Base-by-base conservation (phyloP, 2,113 vertebrate genomes). In the Pygoscelis antarcticus region DNA sequence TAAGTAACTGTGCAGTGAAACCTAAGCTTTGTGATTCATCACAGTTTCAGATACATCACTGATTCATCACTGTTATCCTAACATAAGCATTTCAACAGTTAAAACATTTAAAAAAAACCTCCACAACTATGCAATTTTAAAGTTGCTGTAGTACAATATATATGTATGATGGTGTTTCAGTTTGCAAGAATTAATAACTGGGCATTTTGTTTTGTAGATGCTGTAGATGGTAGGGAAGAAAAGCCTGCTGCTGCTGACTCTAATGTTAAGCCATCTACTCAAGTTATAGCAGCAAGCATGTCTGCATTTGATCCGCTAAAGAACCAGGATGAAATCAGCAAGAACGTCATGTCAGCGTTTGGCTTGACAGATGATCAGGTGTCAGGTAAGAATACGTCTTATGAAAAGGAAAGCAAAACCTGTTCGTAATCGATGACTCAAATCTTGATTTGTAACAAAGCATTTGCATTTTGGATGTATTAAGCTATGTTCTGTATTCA, bases 221-320 rank as follows among this genome's bases (percentile, higher is more conserved):
- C 98, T 92, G 98, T 98, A 92, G 98, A 98, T 96, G 98, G 98
- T 68, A 99, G 98, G 85, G 99, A 99, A 89, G 99, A 99, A 82
- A 99, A 99, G 93, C 83, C 98, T 88, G 65, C 98, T 97, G 95
- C 98, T 91, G 98, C 98, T 68, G 99, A 99, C 72, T 97, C 98
- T 89, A 97, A 98, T 68, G 96, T 98, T 74, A 99, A 99, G 97
- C 99, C 99, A 23, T 98, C 98, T 90, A 98, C 98, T 95, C 99
- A 99, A 60, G 99, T 99, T 96, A 99, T 99, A 94, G 99, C 99
- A 95, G 99, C 99, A 83, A 99, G 99, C 98, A 99, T 99, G 99
- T 99, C 99, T 78, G 99, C 99, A 68, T 99, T 99, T 88, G 99
- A 99, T 98, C 99, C 99, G 0, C 97, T 99, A 75, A 99, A 99